Percentiles rank a stretch among this genome's conserved stretches.
Conservation (phyloP, 2,888 invertebrate genomes). For the Sycophila texana region DNA sequence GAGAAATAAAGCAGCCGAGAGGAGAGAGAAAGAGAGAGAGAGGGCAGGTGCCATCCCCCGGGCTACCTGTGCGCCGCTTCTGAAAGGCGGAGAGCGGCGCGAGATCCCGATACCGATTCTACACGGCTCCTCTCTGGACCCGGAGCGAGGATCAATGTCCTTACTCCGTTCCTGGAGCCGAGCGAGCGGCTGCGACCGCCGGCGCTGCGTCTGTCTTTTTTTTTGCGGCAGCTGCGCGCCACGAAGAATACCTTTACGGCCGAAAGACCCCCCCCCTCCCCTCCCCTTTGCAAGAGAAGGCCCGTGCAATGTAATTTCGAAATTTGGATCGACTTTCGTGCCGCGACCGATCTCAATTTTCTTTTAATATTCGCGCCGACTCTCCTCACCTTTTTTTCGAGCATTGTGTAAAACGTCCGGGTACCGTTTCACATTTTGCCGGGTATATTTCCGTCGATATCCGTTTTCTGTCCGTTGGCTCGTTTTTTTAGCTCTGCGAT, state of each 20-base stretch:
- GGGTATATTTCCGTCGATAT: slow-evolving; percentile 13
- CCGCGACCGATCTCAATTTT: slow-evolving; percentile 42
- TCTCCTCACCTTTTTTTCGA: background rate
- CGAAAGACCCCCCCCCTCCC: background rate
- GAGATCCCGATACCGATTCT: slow-evolving; percentile 48
- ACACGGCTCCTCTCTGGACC: slow-evolving; percentile 41
- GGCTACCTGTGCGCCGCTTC: slow-evolving; percentile 45
- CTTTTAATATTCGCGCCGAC: slow-evolving; percentile 31
- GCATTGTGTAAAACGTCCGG: background rate
- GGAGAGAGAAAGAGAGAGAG: slow-evolving; percentile 26
- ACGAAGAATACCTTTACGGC: slow-evolving; percentile 30
- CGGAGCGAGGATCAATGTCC: slow-evolving; percentile 49
- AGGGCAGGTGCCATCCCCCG: slow-evolving; percentile 59
- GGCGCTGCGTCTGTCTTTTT: slow-evolving; percentile 35
- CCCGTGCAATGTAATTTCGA: slow-evolving; percentile 49
- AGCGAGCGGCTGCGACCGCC: background rate
- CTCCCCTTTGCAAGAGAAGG: slow-evolving; percentile 14
- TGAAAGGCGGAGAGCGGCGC: slow-evolving; percentile 5
- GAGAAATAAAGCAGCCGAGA: background rate
- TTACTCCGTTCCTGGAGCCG: slow-evolving; percentile 40
- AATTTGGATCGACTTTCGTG: slow-evolving; percentile 43
- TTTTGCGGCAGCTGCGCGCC: slow-evolving; percentile 49
- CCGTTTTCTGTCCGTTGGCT: background rate
- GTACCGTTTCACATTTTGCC: background rate
- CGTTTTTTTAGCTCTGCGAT: background rate